Conservation (phyloP, 2,797 vertebrate genomes). For the Chiloscyllium punctatum region DNA sequence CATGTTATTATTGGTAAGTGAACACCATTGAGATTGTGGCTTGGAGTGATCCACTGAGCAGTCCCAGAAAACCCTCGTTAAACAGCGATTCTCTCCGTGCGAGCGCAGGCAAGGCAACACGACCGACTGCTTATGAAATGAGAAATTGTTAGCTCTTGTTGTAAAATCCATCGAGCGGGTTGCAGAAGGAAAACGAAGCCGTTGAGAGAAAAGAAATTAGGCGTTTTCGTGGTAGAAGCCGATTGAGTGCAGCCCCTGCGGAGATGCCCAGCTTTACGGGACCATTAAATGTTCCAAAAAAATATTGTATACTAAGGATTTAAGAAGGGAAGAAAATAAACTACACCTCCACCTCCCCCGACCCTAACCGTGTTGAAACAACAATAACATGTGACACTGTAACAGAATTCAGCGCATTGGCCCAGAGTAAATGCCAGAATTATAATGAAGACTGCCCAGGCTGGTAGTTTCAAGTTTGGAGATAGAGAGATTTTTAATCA, state of each 20-base stretch:
- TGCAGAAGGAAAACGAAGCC: not conserved
- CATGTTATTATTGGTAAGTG: not conserved
- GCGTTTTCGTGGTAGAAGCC: not conserved
- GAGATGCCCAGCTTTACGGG: not conserved
- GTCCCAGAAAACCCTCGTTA: no score
- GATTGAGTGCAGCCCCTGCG: no score
- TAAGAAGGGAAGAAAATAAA: not conserved
- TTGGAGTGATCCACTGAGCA: no score
- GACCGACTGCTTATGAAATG: not conserved
- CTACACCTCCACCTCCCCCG: no score
- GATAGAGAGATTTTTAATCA: no score
- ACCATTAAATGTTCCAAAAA: not conserved
- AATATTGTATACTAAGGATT: not conserved
- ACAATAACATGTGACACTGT: not conserved
- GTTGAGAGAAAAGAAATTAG: not conserved
- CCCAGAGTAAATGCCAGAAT: no score
- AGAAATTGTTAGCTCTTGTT: not conserved
- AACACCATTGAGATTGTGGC: not conserved
- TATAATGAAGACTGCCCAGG: no score
- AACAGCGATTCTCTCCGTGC: not conserved
- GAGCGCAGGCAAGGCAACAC: not conserved
- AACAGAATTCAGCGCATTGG: no score
- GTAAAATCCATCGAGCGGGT: not conserved
- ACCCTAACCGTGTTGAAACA: not conserved
- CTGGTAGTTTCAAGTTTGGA: no score